phyloP scores from a whole-genome alignment of 2,113 vertebrate genomes.

The Hepsetus odoe region DNA sequence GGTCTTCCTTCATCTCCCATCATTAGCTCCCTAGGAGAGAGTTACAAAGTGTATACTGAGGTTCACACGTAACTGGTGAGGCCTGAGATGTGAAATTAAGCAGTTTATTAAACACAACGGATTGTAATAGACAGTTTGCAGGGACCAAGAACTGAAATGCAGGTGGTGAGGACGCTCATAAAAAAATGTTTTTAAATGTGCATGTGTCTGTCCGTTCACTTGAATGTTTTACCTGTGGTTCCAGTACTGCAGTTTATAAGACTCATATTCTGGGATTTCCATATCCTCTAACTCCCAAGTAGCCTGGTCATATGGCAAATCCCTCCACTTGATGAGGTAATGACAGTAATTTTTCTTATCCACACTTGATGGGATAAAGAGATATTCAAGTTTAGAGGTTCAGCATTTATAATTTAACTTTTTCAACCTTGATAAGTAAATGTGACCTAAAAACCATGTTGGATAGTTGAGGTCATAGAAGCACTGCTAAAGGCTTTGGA shows the following conservation, averaged over 20 bases:
- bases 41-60: background rate
- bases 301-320: constrained; percentile 91
- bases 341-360: constrained; percentile 95
- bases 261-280: constrained; percentile 89
- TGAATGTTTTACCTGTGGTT: constrained; percentile 85
- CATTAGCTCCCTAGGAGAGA: constrained; percentile 86
- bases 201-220: background rate
- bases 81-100: background rate
- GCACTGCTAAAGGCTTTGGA: too few species aligned
- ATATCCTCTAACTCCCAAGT: constrained; percentile 96
- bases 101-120: background rate
- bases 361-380: constrained; percentile 72
- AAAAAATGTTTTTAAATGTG: background rate
- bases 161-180: background rate
- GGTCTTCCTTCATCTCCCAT: constrained; percentile 94
- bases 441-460: too few species aligned
- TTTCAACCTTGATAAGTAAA: too few species aligned
- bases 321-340: constrained; percentile 97
- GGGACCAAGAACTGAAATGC: background rate
- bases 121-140: too few species aligned
- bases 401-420: background rate
- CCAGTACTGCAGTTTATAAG: constrained; percentile 90
- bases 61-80: background rate
- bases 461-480: too few species aligned
- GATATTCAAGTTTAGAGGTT: background rate